These are phyloP conservation scores for Drosophila kepulauana DNA, from an alignment of 1,140 invertebrate genomes.

Conservation along the genomic window DNA sequence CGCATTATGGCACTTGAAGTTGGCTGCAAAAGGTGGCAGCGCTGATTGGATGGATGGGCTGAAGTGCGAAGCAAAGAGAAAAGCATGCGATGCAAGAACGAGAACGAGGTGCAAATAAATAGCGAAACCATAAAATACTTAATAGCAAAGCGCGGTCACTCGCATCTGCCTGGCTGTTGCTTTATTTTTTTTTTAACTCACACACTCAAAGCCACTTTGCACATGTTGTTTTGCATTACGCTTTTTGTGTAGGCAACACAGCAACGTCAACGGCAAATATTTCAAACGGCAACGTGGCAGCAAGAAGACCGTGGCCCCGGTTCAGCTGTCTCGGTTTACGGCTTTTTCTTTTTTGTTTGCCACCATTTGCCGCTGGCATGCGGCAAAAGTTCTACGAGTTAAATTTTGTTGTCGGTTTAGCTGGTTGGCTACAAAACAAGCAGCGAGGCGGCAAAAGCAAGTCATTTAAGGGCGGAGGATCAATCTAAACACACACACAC, in stretches of 20 bases:
- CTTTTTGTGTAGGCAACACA: conserved; percentile 39
- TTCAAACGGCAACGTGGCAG: conserved; percentile 69
- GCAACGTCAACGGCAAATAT: conserved; percentile 34
- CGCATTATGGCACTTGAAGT: conserved; percentile 10
- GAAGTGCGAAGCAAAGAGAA: neutral
- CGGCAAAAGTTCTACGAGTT: conserved; percentile 67
- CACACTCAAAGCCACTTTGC: conserved; percentile 12
- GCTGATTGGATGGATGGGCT: neutral
- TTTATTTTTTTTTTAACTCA: neutral
- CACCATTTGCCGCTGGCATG: conserved; percentile 56
- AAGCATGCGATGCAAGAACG: conserved; percentile 1
- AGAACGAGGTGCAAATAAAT: conserved; percentile 37
- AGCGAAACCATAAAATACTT: conserved; percentile 51
- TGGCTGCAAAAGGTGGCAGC: conserved; percentile 8
- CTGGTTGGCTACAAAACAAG: conserved; percentile 43
- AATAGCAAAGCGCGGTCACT: conserved; percentile 47
- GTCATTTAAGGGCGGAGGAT: conserved; percentile 62
- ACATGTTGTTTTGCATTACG: conserved; percentile 48
- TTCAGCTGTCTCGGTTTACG: conserved; percentile 25
- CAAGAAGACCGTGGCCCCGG: conserved; percentile 43
- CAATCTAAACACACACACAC: conserved; percentile 45
- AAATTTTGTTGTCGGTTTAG: conserved; percentile 51
- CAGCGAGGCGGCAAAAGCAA: conserved; percentile 43
- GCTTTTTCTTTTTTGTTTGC: conserved; percentile 14
- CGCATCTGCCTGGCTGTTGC: conserved; percentile 32